phyloP scores from a whole-genome alignment of 1,140 invertebrate genomes.

The Hesperophylax magnus region DNA sequence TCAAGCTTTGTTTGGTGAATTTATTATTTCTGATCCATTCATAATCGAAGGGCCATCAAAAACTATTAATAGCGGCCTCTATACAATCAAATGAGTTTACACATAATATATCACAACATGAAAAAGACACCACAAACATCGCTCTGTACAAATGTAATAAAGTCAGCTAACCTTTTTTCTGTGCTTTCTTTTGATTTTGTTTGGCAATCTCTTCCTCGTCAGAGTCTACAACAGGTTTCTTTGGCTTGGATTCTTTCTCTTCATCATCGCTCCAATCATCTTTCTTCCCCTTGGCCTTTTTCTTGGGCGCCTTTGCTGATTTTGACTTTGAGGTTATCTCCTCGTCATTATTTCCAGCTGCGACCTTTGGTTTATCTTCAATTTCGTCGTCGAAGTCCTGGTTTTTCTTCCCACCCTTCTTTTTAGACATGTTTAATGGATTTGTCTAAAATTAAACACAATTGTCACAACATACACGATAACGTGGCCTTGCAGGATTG shows the following conservation, averaged over 20 bases:
- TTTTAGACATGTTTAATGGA: slow-evolving; percentile 71
- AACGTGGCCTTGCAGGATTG: slow-evolving; percentile 51
- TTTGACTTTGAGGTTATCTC: slow-evolving; percentile 71
- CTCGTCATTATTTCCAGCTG: slow-evolving; percentile 60
- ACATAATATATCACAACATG: too few relatives aligned
- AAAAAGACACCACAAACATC: too few relatives aligned
- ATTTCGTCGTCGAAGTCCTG: slow-evolving; percentile 73
- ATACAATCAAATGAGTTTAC: too few relatives aligned
- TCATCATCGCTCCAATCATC: slow-evolving; percentile 71
- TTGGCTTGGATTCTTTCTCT: slow-evolving; percentile 62
- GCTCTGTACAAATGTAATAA: background rate
- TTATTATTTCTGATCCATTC: too few relatives aligned
- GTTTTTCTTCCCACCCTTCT: slow-evolving; percentile 75
- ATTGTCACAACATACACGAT: slow-evolving; percentile 43
- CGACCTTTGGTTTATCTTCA: slow-evolving; percentile 64
- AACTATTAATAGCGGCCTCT: too few relatives aligned
- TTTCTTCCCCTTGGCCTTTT: slow-evolving; percentile 66
- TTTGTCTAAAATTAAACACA: slow-evolving; percentile 30
- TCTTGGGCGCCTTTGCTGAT: slow-evolving; percentile 65
- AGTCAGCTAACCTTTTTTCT: slow-evolving; percentile 68
- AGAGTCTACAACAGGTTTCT: slow-evolving; percentile 59
- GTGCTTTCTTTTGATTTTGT: slow-evolving; percentile 66
- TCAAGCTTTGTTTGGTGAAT: too few relatives aligned
- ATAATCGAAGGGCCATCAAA: too few relatives aligned
- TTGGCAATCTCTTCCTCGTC: slow-evolving; percentile 69